Base-by-base conservation (phyloP, 1,140 invertebrate genomes). In the Eupeodes corollae region DNA sequence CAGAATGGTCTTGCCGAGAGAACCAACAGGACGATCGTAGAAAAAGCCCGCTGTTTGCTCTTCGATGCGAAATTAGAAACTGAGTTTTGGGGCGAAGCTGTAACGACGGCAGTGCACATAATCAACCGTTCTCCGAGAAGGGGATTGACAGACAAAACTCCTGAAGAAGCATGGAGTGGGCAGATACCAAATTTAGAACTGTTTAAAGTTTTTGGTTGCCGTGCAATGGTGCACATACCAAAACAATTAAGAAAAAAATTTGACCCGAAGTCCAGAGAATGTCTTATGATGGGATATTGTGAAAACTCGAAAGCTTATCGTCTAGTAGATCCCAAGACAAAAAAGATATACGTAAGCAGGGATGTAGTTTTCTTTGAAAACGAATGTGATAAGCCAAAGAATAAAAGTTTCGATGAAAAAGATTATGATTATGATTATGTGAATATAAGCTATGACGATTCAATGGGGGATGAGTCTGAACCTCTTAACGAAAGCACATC, bases 11-110 rank as follows among this genome's bases (percentile, higher is more conserved):
- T 60, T 9, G 47, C 54, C 9, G 64, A 70, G 51, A 31, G 60
- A 41, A 45, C 49, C 33, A 56, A 56, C 31, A 42, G 62, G 39
- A 67, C 63, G 37, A 46, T 63, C 26, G 19, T 57, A 15, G 61
- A 66, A 38, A 53, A 48, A 41, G 48, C 53, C 3, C 52, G 56
- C 13, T 52, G 54, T 50, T 45, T 61, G 42, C 21, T 63, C 11
- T 30, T 59, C 10, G 49, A 56, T 8, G 53, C 61, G 15, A 47
- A 65, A 33, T 46, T 75, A 15, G 54, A 59, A 15, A 55, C 64
- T 34, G 26, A 48, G 6, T 57, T 70, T 38, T 76, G 71, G 73
- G 67, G 63, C 5, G 72, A 76, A 61, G 70, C 72, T 10, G 52
- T 70, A 0, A 56, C 57, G 34, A 71, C 63, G 2, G 52, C 52